Evolutionary conservation across 1,140 invertebrate species (phyloP).

Genomic region (Centruroides vittatus): DNA sequence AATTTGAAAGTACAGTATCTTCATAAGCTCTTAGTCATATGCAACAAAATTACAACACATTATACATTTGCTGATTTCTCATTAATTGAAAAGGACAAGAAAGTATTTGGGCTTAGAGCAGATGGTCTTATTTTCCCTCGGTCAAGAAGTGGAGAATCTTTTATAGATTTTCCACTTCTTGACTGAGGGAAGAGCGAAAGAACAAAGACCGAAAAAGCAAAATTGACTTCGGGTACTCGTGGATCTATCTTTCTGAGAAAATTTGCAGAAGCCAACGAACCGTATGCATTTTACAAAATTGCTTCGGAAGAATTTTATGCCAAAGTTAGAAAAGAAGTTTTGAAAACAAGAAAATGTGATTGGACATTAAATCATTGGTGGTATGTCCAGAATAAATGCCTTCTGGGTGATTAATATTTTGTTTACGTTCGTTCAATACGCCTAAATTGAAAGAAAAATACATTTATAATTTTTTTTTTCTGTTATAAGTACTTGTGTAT

Average conservation of each 20-base stretch:
- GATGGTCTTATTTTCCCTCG: constrained; percentile 9
- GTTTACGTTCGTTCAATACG: too few relatives aligned
- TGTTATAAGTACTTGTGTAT: too few relatives aligned
- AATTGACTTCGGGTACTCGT: constrained; percentile 6
- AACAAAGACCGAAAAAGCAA: constrained; percentile 2
- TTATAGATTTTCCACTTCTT: constrained; percentile 5
- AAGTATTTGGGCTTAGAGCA: constrained; percentile 9
- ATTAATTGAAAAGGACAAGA: constrained; percentile 2
- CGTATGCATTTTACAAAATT: neutral
- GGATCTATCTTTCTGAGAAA: constrained; percentile 8
- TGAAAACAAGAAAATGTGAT: constrained; percentile 1
- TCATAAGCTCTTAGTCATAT: constrained; percentile 1
- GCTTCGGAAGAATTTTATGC: constrained; percentile 5
- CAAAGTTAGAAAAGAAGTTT: constrained; percentile 4
- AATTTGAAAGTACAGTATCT: neutral
- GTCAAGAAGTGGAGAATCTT: neutral
- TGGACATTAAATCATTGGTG: constrained; percentile 2
- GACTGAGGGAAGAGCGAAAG: too few relatives aligned
- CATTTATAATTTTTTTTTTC: too few relatives aligned
- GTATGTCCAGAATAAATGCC: neutral
- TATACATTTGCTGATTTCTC: constrained; percentile 6
- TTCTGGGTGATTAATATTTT: too few relatives aligned
- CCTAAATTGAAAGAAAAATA: too few relatives aligned
- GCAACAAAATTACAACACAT: constrained; percentile 5
- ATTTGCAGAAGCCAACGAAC: neutral